Evolutionary conservation across 2,888 invertebrate genomes (phyloP), one percentile per base, ranked within the genome.

Genomic region (Malthinus seriepunctatus): DNA sequence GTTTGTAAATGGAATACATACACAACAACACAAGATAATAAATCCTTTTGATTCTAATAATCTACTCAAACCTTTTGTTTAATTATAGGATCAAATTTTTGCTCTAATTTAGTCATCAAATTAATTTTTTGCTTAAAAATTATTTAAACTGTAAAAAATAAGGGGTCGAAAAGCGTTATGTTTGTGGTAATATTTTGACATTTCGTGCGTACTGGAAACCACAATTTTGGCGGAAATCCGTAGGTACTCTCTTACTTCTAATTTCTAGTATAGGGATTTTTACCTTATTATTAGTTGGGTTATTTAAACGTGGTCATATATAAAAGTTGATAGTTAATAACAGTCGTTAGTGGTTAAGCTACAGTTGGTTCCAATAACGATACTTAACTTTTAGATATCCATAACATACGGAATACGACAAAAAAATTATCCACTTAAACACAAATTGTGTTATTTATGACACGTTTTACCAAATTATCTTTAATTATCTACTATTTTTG

Each of bases 241-340:
- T 37, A 42, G 35, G 50, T 56, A 46, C 51, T 37, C 56, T 46
- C 51, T 44, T 15, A 42, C 32, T 32, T 38, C 32, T 48, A 31
- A 15, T 31, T 53, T 31, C 46, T 31, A 46, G 31, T 32, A 32
- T 32, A 46, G 46, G 32, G 50, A 38, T 39, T 23, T 31, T 39
- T 33, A 35, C 38, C 32, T 39, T n/a, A 14, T 12, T 52, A 39
- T 52, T 48, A 57, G 48, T 49, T 52, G 32, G 12, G 34, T 42
- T 38, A 53, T 55, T 54, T 55, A 45, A 38, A 47, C 33, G 32
- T 52, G 39, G 51, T 39, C 60, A 57, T 44, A 63, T 39, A 60
- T 61, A 63, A 62, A 59, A 52, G 59, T 56, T 56, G 62, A 62
- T 59, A 60, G 42, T 39, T 62, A 57, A 63, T 66, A 60, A 60